Percentiles rank a stretch among this genome's conserved stretches.
These are phyloP conservation scores for Egretta garzetta DNA, from an alignment of 2,113 vertebrate genomes.

Conservation along the genomic window DNA sequence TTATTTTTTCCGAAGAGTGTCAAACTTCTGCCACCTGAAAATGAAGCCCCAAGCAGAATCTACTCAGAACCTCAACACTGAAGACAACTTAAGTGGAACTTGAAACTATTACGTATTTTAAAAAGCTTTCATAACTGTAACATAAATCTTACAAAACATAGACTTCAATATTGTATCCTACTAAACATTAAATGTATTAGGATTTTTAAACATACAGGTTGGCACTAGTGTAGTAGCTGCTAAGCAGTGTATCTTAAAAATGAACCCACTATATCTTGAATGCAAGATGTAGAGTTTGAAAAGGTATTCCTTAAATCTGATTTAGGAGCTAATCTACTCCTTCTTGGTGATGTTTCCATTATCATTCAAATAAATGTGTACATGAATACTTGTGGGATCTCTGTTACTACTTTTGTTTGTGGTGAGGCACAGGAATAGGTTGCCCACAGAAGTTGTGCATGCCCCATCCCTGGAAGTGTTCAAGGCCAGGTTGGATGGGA, in stretches of 20 bases:
- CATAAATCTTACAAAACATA: not conserved
- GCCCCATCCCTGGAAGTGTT: not conserved
- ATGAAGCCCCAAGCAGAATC: not conserved
- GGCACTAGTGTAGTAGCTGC: not conserved
- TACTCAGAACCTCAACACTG: not conserved
- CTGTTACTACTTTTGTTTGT: not conserved
- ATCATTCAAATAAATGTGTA: not conserved
- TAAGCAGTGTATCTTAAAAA: slow-evolving; percentile 31
- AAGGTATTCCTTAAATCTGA: not conserved
- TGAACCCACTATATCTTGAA: not conserved
- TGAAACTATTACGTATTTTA: not conserved
- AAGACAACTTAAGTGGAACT: not conserved
- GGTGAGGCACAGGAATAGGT: not conserved
- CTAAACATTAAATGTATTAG: not conserved
- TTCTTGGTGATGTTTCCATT: not conserved
- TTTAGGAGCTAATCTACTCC: not conserved
- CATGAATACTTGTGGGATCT: not conserved
- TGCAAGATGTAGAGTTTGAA: not conserved
- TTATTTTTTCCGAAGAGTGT: not conserved
- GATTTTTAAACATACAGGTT: not conserved
- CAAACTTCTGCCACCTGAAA: not conserved
- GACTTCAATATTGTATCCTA: not conserved
- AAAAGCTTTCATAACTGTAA: not conserved
- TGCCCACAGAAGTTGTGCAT: not conserved
- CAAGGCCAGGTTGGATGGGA: not conserved